Base-by-base conservation (phyloP, 2,888 invertebrate genomes). In the Aphidoletes aphidimyza region DNA sequence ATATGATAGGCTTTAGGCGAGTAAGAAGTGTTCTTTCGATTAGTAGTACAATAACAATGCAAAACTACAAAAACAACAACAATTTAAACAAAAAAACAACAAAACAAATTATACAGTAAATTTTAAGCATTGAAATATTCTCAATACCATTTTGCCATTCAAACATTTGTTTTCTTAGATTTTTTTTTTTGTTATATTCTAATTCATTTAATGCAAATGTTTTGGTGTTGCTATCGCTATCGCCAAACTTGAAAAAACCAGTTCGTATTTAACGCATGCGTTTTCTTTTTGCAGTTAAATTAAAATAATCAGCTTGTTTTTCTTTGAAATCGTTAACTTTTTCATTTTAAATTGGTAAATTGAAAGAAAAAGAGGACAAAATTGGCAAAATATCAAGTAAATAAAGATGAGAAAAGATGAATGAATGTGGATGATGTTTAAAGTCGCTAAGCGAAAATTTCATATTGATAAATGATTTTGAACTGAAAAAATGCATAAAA, bases 121-220 rank as follows among this genome's bases (percentile, higher is more conserved):
- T 69, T n/a, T 69, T 69, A 34, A 69, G 69, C 69, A 69, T 69
- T 69, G 30, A 69, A n/a, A 69, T 69, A 69, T 69, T 69, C 54
- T 54, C n/a, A 22, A 54, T 3, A 22, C n/a, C 26, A 22, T 54
- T 54, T 69, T 69, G 69, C 69, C 69, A 69, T 30, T 11, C 0
- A 69, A n/a, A 9, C 30, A 14, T n/a, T n/a, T n/a, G n/a, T n/a
- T n/a, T n/a, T n/a, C n/a, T n/a, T n/a, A n/a, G n/a, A n/a, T 69
- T 69, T 6, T 30, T 69, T 26, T 54, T 54, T 54, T 69, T 34
- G 14, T 69, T 26, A 30, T 69, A 69, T 69, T 30, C 3, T 30
- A 69, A 69, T 69, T 30, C 69, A 3, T 69, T 69, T 14, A 30
- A 69, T 69, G 1, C 30, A 17, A 69, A n/a, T n/a, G 34, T 30